Base-by-base conservation (phyloP, 2,797 vertebrate genomes). In the Psittacula echo region DNA sequence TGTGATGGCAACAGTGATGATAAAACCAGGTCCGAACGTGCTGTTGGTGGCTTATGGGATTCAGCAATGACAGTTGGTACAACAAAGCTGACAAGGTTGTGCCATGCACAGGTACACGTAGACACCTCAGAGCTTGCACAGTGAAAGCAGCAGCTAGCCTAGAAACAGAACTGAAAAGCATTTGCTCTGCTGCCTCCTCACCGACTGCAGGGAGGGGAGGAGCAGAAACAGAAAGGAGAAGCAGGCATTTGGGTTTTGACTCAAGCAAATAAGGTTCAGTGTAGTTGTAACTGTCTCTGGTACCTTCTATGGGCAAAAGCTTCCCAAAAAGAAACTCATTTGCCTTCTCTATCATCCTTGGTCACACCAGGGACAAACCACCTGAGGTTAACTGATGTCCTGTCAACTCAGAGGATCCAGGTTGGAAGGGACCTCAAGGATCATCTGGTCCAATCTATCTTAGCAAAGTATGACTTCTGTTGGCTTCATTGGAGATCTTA, bases 31-130 rank as follows among this genome's bases (percentile, higher is more conserved):
- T 54, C 73, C 4, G 48, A 13, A 45, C 17, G 79, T 27, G 95
- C 81, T 14, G 44, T 2, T 3, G 85, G 68, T 7, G 85, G 77
- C n/a, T 41, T 4, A 39, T 34, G 83, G 85, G 70, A 5, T 29
- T 53, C 4, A 23, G 91, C 32, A 2, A 6, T 19, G 66, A 70
- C 11, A 29, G 19, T 4, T 4, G 10, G 56, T 15, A 48, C 86
- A 65, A 87, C 51, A 50, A 48, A 50, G 82, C 61, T 7, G 87
- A 79, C 48, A 24, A 48, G 53, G 78, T 0, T 41, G 65, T 41
- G 76, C 89, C 96, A 96, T 96, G 97, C 95, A 39, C 47, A 23
- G 94, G 87, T 15, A 86, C 85, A 93, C 73, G 7, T 1, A 13
- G 79, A 94, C 85, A 48, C 75, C 85, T 83, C 6, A 3, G 66